Conservation (phyloP, 2,797 vertebrate genomes). For the Chiloscyllium punctatum region DNA sequence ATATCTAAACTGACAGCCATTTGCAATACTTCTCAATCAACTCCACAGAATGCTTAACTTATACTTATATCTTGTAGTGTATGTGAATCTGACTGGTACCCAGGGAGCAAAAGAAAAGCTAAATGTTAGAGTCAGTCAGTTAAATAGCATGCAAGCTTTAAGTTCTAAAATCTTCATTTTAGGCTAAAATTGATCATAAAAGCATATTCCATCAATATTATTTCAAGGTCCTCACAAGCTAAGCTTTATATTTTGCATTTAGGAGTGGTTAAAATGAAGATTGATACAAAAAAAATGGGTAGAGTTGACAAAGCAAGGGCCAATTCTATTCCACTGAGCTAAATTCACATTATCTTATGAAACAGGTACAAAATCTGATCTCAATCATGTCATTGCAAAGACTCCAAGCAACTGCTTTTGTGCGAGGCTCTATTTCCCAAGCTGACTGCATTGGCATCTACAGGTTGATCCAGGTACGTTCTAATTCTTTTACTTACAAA, state of each 20-base stretch:
- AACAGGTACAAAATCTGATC: not conserved
- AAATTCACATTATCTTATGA: not conserved
- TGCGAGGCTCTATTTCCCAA: not conserved
- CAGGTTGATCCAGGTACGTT: not conserved
- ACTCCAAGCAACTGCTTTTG: not conserved
- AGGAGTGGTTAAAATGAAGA: not conserved
- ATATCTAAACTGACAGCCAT: not conserved
- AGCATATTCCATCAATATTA: not conserved
- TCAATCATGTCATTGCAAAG: not conserved
- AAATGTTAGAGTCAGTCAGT: not conserved
- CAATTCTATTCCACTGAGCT: not conserved
- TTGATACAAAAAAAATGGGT: not conserved
- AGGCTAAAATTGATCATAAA: not conserved
- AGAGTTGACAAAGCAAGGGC: not conserved
- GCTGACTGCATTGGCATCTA: not conserved
- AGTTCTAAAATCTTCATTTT: not conserved
- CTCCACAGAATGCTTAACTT: not conserved
- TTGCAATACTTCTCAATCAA: slow-evolving; percentile 22
- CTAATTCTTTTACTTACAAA: not conserved
- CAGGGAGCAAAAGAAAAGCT: slow-evolving; percentile 14
- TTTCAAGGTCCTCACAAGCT: not conserved
- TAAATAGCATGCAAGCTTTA: not conserved
- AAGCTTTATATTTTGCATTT: not conserved
- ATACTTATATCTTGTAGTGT: slow-evolving; percentile 1
- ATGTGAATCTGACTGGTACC: not conserved